Base-by-base conservation (phyloP, 1,140 invertebrate species). In the Pogonognathellus flavescens region DNA sequence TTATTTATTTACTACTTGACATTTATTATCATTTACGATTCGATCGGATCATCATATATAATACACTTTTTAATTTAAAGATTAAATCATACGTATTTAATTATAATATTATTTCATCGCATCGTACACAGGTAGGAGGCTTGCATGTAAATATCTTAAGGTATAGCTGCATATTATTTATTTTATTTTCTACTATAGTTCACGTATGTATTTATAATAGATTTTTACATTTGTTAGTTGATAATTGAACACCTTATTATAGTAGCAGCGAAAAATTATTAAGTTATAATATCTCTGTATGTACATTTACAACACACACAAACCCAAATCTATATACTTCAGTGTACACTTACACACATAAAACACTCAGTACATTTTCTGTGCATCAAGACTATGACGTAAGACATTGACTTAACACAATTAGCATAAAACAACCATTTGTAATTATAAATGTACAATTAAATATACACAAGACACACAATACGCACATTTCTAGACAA, bases 161-260 rank as follows among this genome's bases (percentile, higher is more conserved):
- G 22, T 25, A 66, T 25, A 11, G 20, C 20, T 66, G 25, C 20
- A 66, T 25, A 25, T 18, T 25, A 25, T 66, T 66, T 66, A 66
- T 25, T 11, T 9, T 25, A 25, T 25, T 66, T 4, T 66, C 25
- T 66, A 8, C 62, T 66, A 66, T 25, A 25, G 11, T 10, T 66
- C 22, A 10, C 14, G 20, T 31, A 66, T 13, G 18, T 60, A 60
- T 41, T 41, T 6, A 41, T 41, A 41, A 41, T 41, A 20, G 59
- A 8, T 60, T 25, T 66, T 66, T 66, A 25, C 20, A 20, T 60
- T 66, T 66, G 22, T 66, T 66, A 66, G 62, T 66, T 25, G 20
- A 66, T 11, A 66, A 25, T 66, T 66, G 62, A 66, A 66, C 62
- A 66, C 62, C 62, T 66, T 66, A 66, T 66, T 66, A 25, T 66